Conservation (phyloP, 2,888 invertebrate genomes). For the Dorcus parallelipipedus region DNA sequence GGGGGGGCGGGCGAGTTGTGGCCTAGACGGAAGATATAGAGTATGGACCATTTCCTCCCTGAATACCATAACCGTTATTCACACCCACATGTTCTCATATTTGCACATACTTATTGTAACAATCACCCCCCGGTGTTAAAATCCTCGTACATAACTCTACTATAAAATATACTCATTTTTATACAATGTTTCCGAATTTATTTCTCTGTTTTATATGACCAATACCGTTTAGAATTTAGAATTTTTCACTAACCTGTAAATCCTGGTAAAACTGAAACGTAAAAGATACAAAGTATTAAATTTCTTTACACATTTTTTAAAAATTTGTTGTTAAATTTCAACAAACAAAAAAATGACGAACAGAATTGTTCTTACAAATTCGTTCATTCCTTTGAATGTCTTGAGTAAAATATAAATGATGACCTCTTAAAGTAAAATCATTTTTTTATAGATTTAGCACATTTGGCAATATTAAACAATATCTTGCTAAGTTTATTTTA, state of each 20-base stretch:
- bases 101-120: conserved; percentile 39
- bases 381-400: no score
- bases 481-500: no score
- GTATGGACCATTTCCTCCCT: conserved; percentile 45
- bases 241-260: background rate
- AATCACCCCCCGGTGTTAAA: conserved; percentile 14
- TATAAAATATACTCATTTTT: background rate
- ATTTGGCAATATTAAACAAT: no score
- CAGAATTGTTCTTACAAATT: no score
- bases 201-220: background rate
- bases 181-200: no score
- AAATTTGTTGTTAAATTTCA: no score
- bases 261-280: background rate
- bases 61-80: conserved; percentile 42
- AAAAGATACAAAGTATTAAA: background rate
- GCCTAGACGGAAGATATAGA: conserved; percentile 34
- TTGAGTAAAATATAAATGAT: no score
- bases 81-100: conserved; percentile 45
- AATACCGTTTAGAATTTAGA: no score
- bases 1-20: conserved; percentile 19
- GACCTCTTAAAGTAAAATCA: no score
- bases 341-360: no score
- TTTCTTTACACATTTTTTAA: background rate
- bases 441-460: no score
- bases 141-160: conserved; percentile 13